Base-by-base conservation (phyloP, 1,140 invertebrate genomes). In the Teleogryllus occipitalis region DNA sequence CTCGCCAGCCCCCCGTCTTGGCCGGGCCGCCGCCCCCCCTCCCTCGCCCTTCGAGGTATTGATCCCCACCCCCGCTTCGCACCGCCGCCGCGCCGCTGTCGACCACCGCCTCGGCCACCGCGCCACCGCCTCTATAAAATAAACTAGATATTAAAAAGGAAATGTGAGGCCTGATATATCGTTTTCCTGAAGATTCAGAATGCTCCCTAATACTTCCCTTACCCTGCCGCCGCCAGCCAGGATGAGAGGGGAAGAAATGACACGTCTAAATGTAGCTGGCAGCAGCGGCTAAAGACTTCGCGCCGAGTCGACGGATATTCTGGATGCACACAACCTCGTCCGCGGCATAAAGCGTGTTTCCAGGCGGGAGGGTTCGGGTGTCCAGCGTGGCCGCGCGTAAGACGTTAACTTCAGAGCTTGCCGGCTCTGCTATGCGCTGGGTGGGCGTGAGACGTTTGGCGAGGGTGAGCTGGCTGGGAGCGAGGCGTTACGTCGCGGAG, bases 131-230 rank as follows among this genome's bases (percentile, higher is more conserved):
- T 65, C 54, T 65, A 65, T 65, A 65, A 65, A 65, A 65, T 65
- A 65, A 65, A 65, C 54, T 65, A 65, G 54, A 65, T 65, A 65
- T 65, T 65, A 65, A 65, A 65, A 65, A 65, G 54, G 54, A 65
- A 65, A 65, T 65, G 54, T 65, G 54, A 65, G 7, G 54, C 18
- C 54, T 65, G 54, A 65, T 65, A 65, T 65, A 65, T 65, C 54
- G 54, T 65, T 65, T 65, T 65, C 54, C 54, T 65, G 54, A 65
- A 65, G 54, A 65, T 18, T 65, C 54, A 65, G 54, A 65, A 65
- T 65, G 54, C 54, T 65, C 54, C 54, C 18, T 65, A 65, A 65
- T 65, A 65, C 18, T 65, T 65, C 54, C 18, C 18, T 18, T 65
- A 10, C 18, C 18, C 18, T 65, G 27, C 27, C 27, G 27, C 54